Conservation (phyloP, 2,113 vertebrate genomes). For the Pseudonaja textilis region DNA sequence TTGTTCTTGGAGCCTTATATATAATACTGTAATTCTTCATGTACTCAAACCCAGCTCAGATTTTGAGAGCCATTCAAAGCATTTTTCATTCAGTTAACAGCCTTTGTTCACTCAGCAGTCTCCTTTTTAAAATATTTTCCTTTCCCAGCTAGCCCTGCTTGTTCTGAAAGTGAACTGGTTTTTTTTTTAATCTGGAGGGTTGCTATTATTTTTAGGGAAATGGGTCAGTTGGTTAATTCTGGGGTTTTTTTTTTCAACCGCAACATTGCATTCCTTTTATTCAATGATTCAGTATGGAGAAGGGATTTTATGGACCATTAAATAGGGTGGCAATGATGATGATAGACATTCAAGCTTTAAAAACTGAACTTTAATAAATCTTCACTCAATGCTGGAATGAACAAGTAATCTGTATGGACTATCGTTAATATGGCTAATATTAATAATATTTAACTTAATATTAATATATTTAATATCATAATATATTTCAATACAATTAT, state of each 20-base stretch:
- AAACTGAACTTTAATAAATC: neutral
- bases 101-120: neutral
- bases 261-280: neutral
- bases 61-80: neutral
- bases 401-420: neutral
- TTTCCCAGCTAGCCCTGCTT: neutral
- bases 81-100: neutral
- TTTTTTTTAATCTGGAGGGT: neutral
- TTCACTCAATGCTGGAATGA: neutral
- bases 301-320: neutral
- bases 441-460: neutral
- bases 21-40: neutral
- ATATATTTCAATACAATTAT: neutral
- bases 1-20: neutral
- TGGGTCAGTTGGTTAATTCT: neutral
- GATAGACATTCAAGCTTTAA: neutral
- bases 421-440: neutral
- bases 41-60: neutral
- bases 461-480: neutral
- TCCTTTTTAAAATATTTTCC: neutral
- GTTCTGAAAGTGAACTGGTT: neutral
- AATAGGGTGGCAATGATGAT: neutral
- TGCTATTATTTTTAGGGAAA: neutral
- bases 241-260: neutral
- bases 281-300: neutral